These are phyloP conservation scores for Nansenia antarctica DNA, from an alignment of 2,113 vertebrate species.

Conservation along the genomic window DNA sequence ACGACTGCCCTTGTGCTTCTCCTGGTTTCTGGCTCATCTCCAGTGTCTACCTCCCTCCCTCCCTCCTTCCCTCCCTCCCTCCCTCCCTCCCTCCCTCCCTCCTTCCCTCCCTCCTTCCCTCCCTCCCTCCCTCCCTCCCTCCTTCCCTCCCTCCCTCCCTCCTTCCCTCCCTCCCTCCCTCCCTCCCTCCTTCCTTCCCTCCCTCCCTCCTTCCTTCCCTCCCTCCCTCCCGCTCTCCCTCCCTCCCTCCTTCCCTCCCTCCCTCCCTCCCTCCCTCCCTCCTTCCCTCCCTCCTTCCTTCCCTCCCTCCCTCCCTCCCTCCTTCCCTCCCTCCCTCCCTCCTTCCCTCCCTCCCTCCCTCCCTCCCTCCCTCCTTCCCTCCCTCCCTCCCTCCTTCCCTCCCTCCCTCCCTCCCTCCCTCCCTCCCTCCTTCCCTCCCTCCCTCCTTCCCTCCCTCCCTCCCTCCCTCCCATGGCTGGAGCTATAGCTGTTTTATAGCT, in stretches of 20 bases:
- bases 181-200: background rate
- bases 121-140: slow-evolving; percentile 26
- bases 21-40: slow-evolving; percentile 61
- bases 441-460: background rate
- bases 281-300: background rate
- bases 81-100: background rate
- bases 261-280: background rate
- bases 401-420: background rate
- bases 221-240: background rate
- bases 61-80: slow-evolving; percentile 8
- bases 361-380: background rate
- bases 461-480: background rate
- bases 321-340: background rate
- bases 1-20: slow-evolving; percentile 59
- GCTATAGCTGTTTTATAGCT: too few species aligned
- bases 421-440: background rate
- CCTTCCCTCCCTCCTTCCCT: background rate
- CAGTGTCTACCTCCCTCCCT: slow-evolving; percentile 41
- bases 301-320: slow-evolving; percentile 26
- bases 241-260: slow-evolving; percentile 9
- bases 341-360: background rate
- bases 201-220: slow-evolving; percentile 14
- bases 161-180: background rate
- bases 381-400: slow-evolving; percentile 14
- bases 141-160: background rate